Base-by-base conservation (phyloP, 2,113 vertebrate genomes). In the Austrofundulus limnaeus region DNA sequence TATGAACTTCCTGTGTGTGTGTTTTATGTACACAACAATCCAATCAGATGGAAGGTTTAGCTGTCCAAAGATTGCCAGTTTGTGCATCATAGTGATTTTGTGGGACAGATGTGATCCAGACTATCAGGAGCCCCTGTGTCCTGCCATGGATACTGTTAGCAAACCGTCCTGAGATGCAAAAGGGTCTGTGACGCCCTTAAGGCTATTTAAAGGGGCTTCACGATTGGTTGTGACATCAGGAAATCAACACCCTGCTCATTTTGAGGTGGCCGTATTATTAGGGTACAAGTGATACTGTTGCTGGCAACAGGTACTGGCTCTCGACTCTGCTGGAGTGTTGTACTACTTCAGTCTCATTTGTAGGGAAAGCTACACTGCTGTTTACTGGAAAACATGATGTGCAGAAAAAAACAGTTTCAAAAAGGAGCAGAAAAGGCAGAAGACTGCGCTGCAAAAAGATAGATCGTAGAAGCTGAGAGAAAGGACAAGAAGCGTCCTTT, bases 191-290 rank as follows among this genome's bases (percentile, higher is more conserved):
- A 61, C 25, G 61, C 42, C 60, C 19, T 25, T 24, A 42, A 56
- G 12, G 62, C 81, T 88, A 87, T 89, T 89, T 85, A 76, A 83
- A 84, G 83, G 49, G 57, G 61, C 42, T 66, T 24, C 70, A 61
- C 42, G 57, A 61, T 59, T 49, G 38, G 25, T 59, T 66, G 64
- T 71, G 54, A 75, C 78, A 75, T 80, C 70, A 70, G 66, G 81
- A 87, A 78, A 80, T 66, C 70, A 57, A 84, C 38, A 48, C 75
- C 41, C 42, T 24, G 75, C 77, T 77, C 31, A 69, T 71, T 78
- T 63, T 66, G 81, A 81, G 67, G 49, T 39, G 63, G 71, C 46
- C 55, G 52, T 87, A 80, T 84, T 73, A 83, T 81, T 78, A 84
- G 77, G 37, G 20, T 67, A 58, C 23, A 72, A 72, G 58, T 52